phyloP scores from a whole-genome alignment of 2,888 invertebrate genomes.

The Noctua janthina region DNA sequence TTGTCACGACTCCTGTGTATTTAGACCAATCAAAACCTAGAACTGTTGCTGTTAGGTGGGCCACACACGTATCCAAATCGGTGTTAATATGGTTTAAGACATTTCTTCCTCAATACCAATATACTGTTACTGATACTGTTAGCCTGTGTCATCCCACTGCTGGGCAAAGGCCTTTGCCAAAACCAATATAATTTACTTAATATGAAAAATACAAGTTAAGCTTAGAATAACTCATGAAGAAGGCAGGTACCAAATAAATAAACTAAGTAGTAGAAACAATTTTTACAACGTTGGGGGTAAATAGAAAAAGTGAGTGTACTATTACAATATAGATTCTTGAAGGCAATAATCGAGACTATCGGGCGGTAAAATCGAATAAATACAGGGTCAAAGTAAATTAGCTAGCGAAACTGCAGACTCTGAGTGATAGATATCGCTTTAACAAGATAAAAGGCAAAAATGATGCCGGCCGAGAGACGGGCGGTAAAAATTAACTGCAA shows the following conservation, averaged over 20 bases:
- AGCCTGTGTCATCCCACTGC: no score
- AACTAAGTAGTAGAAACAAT: no score
- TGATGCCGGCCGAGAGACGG: neutral
- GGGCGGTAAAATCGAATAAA: neutral
- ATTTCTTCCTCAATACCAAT: no score
- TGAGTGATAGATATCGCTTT: neutral
- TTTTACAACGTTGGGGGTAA: no score
- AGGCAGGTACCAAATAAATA: no score
- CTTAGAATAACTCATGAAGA: no score
- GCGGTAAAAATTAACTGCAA: neutral
- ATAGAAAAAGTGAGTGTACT: no score
- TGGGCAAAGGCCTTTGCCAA: no score
- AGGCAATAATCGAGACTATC: neutral
- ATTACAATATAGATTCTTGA: no score
- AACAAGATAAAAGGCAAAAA: neutral
- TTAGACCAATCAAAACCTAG: constrained; percentile 18
- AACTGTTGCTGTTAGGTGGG: neutral
- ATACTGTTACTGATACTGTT: no score
- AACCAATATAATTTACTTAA: no score
- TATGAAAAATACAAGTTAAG: no score
- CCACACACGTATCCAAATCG: neutral
- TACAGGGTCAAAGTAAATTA: neutral
- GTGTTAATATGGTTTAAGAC: neutral
- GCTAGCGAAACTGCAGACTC: neutral
- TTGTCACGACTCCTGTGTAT: constrained; percentile 30